These are phyloP conservation scores for Camponotus pennsylvanicus DNA, from an alignment of 1,140 invertebrate species.

Conservation along the genomic window DNA sequence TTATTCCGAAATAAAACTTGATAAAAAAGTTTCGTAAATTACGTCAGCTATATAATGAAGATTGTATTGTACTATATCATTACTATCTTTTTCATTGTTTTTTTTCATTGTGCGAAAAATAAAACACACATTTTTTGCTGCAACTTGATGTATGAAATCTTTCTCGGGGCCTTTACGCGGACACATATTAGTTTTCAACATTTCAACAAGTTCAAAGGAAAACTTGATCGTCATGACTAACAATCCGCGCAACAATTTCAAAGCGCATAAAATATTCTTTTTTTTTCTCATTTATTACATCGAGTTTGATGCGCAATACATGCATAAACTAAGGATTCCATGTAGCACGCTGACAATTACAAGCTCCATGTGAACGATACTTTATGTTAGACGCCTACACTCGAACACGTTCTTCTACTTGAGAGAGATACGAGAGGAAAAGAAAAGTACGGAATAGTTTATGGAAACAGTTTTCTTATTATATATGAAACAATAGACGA, in stretches of 20 bases:
- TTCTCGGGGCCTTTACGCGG: background rate
- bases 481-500: background rate
- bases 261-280: background rate
- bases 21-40: background rate
- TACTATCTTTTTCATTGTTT: too few species aligned
- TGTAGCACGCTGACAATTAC: background rate
- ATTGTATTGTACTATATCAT: background rate
- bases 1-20: constrained; percentile 9
- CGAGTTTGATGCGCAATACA: background rate
- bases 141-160: background rate
- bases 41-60: constrained; percentile 4
- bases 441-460: background rate
- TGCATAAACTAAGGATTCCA: background rate
- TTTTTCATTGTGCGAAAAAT: background rate
- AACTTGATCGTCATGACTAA: constrained; percentile 4
- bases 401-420: constrained; percentile 65
- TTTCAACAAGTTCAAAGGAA: background rate
- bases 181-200: background rate
- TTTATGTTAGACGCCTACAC: constrained; percentile 59
- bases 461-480: background rate
- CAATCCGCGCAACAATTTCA: constrained; percentile 5
- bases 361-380: background rate
- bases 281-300: background rate
- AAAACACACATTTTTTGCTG: background rate
- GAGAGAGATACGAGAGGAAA: background rate